Conservation (phyloP, 1,140 invertebrate genomes). For the Battus philenor region DNA sequence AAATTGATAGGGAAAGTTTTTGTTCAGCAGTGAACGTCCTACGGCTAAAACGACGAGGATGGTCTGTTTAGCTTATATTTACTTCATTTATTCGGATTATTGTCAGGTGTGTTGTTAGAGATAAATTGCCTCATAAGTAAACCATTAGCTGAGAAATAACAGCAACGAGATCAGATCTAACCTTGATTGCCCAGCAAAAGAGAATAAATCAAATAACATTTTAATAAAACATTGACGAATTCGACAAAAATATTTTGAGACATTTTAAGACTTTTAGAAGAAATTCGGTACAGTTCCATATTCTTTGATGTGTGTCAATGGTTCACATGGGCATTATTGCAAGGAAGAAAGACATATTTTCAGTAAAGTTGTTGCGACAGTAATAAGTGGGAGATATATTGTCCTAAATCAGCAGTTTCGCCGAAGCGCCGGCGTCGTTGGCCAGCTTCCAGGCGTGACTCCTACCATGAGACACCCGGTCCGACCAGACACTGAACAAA, state of each 20-base stretch:
- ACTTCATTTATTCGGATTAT: no score
- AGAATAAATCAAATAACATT: no score
- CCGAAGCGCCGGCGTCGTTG: conserved; percentile 25
- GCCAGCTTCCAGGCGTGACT: conserved; percentile 22
- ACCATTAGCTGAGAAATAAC: neutral
- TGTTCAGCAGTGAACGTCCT: no score
- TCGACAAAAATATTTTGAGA: neutral
- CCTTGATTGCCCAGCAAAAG: no score
- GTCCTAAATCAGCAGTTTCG: conserved; percentile 27
- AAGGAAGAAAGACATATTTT: conserved; percentile 21
- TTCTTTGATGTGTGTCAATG: conserved; percentile 10
- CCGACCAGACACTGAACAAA: neutral
- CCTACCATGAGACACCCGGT: conserved; percentile 8
- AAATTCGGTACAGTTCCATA: conserved; percentile 9
- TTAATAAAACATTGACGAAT: no score
- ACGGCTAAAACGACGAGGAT: no score
- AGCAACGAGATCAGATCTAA: neutral
- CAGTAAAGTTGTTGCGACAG: conserved; percentile 36
- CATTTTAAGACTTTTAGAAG: no score
- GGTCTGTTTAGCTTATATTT: no score
- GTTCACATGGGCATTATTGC: conserved; percentile 11
- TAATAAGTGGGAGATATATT: conserved; percentile 22
- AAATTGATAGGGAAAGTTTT: no score
- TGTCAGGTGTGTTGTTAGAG: no score
- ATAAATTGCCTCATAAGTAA: no score